A percentile compares a stretch with the other conserved stretches of the same genome.
phyloP scores from a whole-genome alignment of 2,888 invertebrate genomes.

The Nemoura dubitans region DNA sequence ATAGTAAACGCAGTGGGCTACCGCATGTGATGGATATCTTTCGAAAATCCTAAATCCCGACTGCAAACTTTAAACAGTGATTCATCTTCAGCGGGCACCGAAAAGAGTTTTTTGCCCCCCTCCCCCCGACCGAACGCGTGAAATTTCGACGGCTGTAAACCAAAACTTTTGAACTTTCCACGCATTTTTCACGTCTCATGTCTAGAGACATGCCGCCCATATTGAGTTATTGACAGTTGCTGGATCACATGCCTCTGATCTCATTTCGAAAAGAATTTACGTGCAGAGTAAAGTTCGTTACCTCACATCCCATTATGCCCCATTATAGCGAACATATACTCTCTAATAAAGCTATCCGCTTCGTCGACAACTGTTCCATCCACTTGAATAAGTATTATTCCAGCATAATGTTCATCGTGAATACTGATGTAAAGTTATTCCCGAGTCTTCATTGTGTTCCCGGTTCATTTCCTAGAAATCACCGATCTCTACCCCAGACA shows the following conservation, averaged over 20 bases:
- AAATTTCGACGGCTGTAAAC: conserved; percentile 3
- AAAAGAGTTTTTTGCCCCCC: neutral
- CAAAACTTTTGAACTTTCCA: neutral
- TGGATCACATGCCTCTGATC: neutral
- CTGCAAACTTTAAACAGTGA: neutral
- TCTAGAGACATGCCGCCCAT: neutral
- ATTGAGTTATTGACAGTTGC: conserved; percentile 12
- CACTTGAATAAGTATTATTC: conserved; percentile 9
- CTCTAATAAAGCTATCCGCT: conserved; percentile 13
- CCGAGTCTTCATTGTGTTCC: conserved; percentile 9
- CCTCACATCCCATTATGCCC: neutral
- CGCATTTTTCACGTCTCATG: neutral
- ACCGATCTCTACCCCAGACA: conserved; percentile 30
- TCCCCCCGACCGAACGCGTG: neutral
- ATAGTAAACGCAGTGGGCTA: neutral
- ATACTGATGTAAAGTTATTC: conserved; percentile 24
- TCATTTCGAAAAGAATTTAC: neutral
- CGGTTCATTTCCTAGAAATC: conserved; percentile 25
- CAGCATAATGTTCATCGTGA: conserved; percentile 18
- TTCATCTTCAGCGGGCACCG: neutral
- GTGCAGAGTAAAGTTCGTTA: neutral
- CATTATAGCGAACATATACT: neutral
- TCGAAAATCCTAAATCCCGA: neutral
- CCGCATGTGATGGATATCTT: neutral
- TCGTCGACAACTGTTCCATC: neutral